Percentiles rank a stretch among this genome's conserved stretches.
Evolutionary conservation across 2,113 vertebrate species (phyloP).

Genomic region (Clarias macrocephalus): DNA sequence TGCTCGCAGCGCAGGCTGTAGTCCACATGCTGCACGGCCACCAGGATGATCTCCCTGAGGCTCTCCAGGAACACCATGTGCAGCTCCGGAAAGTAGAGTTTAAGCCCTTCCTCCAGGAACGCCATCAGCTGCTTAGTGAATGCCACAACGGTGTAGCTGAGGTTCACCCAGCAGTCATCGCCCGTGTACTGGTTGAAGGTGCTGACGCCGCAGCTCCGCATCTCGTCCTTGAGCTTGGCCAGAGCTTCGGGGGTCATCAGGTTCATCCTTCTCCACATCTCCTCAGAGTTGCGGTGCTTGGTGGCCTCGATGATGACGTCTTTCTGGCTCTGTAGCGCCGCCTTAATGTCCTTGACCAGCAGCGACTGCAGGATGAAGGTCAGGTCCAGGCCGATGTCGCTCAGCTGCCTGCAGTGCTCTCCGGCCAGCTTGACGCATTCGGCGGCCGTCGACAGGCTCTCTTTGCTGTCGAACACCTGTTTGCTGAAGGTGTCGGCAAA

Average conservation of each 20-base stretch:
- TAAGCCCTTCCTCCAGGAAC: slow-evolving; percentile 94
- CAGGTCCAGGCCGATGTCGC: slow-evolving; percentile 92
- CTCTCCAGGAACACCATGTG: slow-evolving; percentile 98
- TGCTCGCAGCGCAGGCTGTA: slow-evolving; percentile 97
- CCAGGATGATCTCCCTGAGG: slow-evolving; percentile 90
- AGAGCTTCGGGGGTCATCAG: slow-evolving; percentile 96
- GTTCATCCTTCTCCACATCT: slow-evolving; percentile 98
- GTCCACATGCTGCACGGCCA: slow-evolving; percentile 95
- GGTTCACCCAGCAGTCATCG: slow-evolving; percentile 97
- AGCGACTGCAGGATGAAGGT: slow-evolving; percentile 93
- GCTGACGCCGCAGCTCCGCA: slow-evolving; percentile 84
- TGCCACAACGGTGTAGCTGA: slow-evolving; percentile 96
- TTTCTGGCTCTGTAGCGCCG: slow-evolving; percentile 90
- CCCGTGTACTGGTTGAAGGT: slow-evolving; percentile 91
- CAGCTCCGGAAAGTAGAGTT: slow-evolving; percentile 94
- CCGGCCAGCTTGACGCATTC: slow-evolving; percentile 97
- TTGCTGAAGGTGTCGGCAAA: slow-evolving; percentile 98
- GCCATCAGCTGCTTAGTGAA: slow-evolving; percentile 98
- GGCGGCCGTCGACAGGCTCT: slow-evolving; percentile 91
- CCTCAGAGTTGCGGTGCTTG: slow-evolving; percentile 96
- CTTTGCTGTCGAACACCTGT: slow-evolving; percentile 97
- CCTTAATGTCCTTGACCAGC: slow-evolving; percentile 91
- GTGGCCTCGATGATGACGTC: slow-evolving; percentile 97
- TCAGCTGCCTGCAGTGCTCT: slow-evolving; percentile 93
- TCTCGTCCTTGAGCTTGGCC: slow-evolving; percentile 91